Evolutionary conservation across 2,113 vertebrate species (phyloP), one percentile per base, ranked within the genome.

Genomic region (Typhlomys cinereus): DNA sequence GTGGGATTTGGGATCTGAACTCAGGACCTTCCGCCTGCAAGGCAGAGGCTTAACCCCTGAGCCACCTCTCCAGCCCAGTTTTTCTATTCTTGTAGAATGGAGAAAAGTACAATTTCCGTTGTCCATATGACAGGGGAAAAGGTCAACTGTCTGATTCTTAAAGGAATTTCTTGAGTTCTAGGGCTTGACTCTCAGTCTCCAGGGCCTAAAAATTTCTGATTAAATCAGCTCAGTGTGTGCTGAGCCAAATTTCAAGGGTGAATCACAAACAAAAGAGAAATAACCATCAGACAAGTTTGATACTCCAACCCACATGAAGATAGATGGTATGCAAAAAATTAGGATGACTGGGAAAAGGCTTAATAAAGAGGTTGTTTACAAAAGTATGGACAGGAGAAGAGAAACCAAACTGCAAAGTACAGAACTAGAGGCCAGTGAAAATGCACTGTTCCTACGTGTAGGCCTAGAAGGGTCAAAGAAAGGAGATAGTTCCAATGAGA

Each of bases 311-410:
- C 73, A 91, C 75, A 89, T 80, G 66, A 54, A 94, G 89, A 95
- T 44, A 94, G 80, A 92, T 91, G 89, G 76, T 27, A 85, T 73
- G 71, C 50, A 95, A n/a, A 92, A 92, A 95, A 95, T 76, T 93
- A 92, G 41, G 57, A 94, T 89, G 87, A 93, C 50, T 67, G 31
- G 39, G 46, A 52, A 64, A 94, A 18, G 67, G 21, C 62, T 95
- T 84, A 70, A 82, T 76, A 92, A 88, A 90, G 20, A 79, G 7
- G 23, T 75, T 93, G 92, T 92, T 93, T 89, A 85, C 39, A 73
- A 78, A 95, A 95, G 10, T 85, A 31, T 93, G 9, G 36, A 29
- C 25, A 71, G 29, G 14, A 75, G 2, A 74, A 71, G 15, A 36
- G n/a, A 76, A 76, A 70, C 4, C 41, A 88, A 57, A 75, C 1